Conservation (phyloP, 2,113 vertebrate species). For the Dissostichus mawsoni region DNA sequence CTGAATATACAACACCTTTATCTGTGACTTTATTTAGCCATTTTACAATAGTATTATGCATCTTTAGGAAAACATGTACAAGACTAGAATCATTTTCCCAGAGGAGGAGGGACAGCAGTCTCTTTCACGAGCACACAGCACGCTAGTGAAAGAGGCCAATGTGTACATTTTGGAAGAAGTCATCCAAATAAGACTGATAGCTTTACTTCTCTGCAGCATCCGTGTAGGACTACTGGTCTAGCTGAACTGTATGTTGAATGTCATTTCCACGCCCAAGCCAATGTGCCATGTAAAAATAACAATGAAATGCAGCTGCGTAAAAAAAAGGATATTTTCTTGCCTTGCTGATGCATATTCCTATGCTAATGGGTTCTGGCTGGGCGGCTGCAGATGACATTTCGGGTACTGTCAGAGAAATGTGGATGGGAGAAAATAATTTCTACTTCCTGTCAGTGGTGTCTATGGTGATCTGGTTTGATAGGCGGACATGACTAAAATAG, state of each 20-base stretch:
- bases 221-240: constrained; percentile 2
- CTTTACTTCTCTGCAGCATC: not conserved
- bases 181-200: not conserved
- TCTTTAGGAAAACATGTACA: not conserved
- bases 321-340: not conserved
- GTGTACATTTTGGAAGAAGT: not conserved
- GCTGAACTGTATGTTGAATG: constrained; percentile 41
- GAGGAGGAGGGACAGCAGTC: not conserved
- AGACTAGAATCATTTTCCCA: not conserved
- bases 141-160: not conserved
- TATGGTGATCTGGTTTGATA: constrained; percentile 56
- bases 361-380: constrained; percentile 19
- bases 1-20: not conserved
- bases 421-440: constrained; percentile 12
- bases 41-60: not conserved
- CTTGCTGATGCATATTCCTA: constrained; percentile 20
- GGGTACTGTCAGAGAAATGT: constrained; percentile 38
- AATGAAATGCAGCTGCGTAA: constrained; percentile 29
- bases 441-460: constrained; percentile 5
- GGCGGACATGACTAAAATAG: constrained; percentile 50
- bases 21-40: not conserved
- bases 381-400: constrained; percentile 31
- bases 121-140: not conserved
- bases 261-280: constrained; percentile 47
- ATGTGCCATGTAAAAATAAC: constrained; percentile 27